Conservation (phyloP, 2,797 vertebrate genomes). For the Harpagifer antarcticus region DNA sequence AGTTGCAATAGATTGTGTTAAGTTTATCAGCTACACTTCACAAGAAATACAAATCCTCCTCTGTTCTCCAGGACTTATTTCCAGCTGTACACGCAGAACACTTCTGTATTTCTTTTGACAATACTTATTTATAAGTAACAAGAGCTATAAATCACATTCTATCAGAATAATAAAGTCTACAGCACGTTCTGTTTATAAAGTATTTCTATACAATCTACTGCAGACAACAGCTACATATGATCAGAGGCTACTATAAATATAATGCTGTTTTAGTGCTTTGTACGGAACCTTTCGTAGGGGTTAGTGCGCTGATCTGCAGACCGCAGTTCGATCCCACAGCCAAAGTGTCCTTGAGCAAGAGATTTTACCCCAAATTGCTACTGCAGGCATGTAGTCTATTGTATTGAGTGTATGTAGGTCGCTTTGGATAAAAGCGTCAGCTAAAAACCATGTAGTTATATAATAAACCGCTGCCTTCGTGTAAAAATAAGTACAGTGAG, state of each 20-base stretch:
- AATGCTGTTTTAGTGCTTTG: constrained; percentile 6
- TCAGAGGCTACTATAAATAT: constrained; percentile 9
- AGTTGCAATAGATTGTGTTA: constrained; percentile 20
- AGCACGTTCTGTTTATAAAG: constrained; percentile 2
- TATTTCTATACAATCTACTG: constrained; percentile 3
- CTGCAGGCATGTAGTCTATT: too few species aligned
- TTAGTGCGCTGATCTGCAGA: too few species aligned
- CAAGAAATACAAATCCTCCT: constrained; percentile 1
- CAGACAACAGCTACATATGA: constrained; percentile 8
- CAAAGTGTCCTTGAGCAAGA: too few species aligned
- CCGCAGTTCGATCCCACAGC: too few species aligned
- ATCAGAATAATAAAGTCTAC: constrained; percentile 41
- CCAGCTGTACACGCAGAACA: not conserved
- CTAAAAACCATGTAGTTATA: too few species aligned
- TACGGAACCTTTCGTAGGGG: not conserved
- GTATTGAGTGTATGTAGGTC: too few species aligned
- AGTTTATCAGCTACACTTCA: not conserved
- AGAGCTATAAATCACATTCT: constrained; percentile 46
- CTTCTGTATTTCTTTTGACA: constrained; percentile 1
- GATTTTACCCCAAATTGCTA: too few species aligned
- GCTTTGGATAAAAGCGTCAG: too few species aligned
- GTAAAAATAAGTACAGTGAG: not conserved
- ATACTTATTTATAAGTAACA: constrained; percentile 7
- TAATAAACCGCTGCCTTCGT: not conserved
- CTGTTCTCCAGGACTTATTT: not conserved